A percentile compares a stretch with the other conserved stretches of the same genome.
Conservation (phyloP, 30 jellyfish, hydroid and myxozoan species). For the Mastigias papua region DNA sequence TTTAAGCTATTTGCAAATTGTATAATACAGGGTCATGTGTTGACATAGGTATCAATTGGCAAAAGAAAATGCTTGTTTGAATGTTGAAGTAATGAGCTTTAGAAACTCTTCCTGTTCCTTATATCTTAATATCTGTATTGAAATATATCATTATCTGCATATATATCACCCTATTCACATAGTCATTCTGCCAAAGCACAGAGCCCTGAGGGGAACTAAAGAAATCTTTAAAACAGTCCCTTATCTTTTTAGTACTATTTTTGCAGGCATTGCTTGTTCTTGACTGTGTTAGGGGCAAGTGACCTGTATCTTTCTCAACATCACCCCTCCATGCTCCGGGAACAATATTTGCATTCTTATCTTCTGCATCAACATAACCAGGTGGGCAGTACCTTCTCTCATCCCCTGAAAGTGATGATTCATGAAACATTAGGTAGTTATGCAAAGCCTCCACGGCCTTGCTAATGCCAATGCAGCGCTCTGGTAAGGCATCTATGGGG, state of each 20-base stretch:
- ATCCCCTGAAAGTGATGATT: too few relatives aligned
- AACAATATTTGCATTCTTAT: too few relatives aligned
- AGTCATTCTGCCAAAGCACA: conserved; percentile 47
- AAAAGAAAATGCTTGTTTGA: background rate
- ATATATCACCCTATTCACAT: conserved; percentile 6
- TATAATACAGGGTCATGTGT: background rate
- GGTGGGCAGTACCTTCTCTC: too few relatives aligned
- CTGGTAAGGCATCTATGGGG: too few relatives aligned
- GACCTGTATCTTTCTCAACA: too few relatives aligned
- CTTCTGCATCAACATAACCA: too few relatives aligned
- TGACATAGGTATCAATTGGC: background rate
- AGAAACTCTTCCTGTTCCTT: background rate
- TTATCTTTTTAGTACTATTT: conserved; percentile 20
- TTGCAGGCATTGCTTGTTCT: conserved; percentile 12
- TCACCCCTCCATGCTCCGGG: too few relatives aligned
- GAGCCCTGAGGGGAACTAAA: conserved; percentile 35
- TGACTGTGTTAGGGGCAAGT: too few relatives aligned
- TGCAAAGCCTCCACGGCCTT: too few relatives aligned
- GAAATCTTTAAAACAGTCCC: conserved; percentile 22
- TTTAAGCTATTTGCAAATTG: too few relatives aligned
- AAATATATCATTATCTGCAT: background rate
- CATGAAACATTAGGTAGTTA: too few relatives aligned
- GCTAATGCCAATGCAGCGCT: too few relatives aligned
- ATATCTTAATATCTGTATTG: background rate
- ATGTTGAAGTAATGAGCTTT: background rate